Percentiles rank a stretch among this genome's conserved stretches.
Conservation (phyloP, 2,113 vertebrate genomes). For the Orthonyx spaldingii region DNA sequence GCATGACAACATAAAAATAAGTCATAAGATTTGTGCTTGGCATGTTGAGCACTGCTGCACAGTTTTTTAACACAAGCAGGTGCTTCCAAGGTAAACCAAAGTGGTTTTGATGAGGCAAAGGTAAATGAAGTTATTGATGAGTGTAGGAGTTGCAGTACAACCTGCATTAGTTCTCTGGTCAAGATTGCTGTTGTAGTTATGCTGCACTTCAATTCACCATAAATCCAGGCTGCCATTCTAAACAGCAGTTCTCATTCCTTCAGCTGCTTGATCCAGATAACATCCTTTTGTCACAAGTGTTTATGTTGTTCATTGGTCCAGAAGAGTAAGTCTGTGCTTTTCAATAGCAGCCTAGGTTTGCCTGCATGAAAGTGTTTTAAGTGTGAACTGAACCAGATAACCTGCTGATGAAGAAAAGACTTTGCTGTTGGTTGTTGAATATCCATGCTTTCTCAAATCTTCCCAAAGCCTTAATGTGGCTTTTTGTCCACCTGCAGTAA, state of each 20-base stretch:
- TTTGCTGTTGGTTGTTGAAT: background rate
- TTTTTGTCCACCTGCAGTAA: background rate
- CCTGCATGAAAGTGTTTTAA: background rate
- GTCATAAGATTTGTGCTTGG: background rate
- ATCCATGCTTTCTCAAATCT: background rate
- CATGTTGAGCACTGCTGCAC: background rate
- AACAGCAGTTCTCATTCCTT: background rate
- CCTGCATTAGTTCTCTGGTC: background rate
- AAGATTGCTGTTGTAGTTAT: background rate
- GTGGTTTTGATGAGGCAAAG: background rate
- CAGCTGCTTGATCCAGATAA: background rate
- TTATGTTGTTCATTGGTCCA: background rate
- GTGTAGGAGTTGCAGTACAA: background rate
- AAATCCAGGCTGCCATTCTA: background rate
- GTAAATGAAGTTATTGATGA: background rate
- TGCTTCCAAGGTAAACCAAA: background rate
- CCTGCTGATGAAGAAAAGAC: background rate
- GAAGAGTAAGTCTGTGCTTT: background rate
- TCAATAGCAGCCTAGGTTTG: background rate
- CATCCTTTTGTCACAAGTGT: background rate
- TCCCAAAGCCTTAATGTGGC: background rate
- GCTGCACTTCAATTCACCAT: background rate
- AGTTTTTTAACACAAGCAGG: rapidly evolving
- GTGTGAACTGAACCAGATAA: background rate
- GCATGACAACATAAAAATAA: background rate